These are phyloP conservation scores for Aphis gossypii DNA, from an alignment of 1,140 invertebrate species.

Conservation along the genomic window DNA sequence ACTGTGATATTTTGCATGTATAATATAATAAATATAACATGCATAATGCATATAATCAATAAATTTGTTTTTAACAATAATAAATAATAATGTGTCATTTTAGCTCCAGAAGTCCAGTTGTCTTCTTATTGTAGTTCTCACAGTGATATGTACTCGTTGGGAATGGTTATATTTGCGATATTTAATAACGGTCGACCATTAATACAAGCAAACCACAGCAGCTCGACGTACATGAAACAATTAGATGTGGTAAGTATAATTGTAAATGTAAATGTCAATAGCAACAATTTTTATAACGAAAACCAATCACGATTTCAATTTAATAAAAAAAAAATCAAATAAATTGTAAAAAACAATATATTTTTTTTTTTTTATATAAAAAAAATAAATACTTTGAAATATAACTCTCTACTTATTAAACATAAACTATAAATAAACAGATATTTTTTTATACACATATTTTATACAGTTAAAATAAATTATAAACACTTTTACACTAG, in stretches of 20 bases:
- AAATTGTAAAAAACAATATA: too few relatives aligned
- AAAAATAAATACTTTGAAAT: neutral
- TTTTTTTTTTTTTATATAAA: neutral
- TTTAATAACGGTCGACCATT: slow-evolving; percentile 88
- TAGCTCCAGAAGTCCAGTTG: slow-evolving; percentile 89
- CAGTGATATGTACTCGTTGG: slow-evolving; percentile 95
- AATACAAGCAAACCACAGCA: slow-evolving; percentile 88
- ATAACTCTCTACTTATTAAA: neutral
- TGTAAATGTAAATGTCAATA: neutral
- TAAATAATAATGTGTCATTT: slow-evolving; percentile 55
- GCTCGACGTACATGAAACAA: slow-evolving; percentile 86
- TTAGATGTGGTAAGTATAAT: slow-evolving; percentile 81
- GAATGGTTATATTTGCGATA: slow-evolving; percentile 89
- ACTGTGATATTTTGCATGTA: neutral
- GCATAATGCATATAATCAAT: too few relatives aligned
- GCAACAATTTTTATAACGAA: neutral
- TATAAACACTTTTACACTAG: neutral
- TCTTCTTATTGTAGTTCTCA: slow-evolving; percentile 81
- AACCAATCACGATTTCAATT: neutral
- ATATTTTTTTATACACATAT: neutral
- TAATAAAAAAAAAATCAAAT: neutral
- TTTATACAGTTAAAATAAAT: neutral
- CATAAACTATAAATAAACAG: neutral
- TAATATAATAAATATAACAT: too few relatives aligned
- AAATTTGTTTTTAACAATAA: too few relatives aligned